A percentile compares a stretch with the other conserved stretches of the same genome.
Conservation (phyloP, 2,113 vertebrate species). For the Pimephales promelas region DNA sequence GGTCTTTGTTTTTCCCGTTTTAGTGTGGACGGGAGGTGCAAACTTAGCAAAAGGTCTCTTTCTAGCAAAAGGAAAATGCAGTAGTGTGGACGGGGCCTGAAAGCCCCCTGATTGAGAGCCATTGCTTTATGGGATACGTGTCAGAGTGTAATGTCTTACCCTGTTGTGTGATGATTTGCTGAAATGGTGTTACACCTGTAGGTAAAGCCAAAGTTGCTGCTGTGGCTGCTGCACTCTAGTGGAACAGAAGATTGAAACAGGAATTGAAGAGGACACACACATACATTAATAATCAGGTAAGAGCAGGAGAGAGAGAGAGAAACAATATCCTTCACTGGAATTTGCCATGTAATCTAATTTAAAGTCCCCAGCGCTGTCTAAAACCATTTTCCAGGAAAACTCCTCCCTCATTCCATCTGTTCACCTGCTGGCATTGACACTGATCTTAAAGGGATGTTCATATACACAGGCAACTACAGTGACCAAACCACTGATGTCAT, state of each 20-base stretch:
- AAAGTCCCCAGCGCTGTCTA: not conserved
- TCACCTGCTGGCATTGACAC: not conserved
- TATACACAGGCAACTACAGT: not conserved
- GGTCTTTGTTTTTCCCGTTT: too few species aligned
- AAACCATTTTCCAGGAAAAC: constrained; percentile 8
- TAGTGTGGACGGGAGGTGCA: too few species aligned
- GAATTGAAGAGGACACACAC: not conserved
- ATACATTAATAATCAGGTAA: not conserved
- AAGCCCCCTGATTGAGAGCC: too few species aligned
- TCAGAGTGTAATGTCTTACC: constrained; percentile 71
- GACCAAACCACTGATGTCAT: not conserved
- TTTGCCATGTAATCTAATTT: constrained; percentile 20
- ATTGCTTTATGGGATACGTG: too few species aligned
- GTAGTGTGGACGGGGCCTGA: too few species aligned
- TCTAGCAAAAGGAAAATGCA: too few species aligned
- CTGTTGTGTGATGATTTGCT: constrained; percentile 93
- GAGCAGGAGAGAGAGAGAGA: not conserved
- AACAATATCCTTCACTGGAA: not conserved
- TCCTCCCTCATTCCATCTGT: not conserved
- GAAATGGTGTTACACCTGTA: constrained; percentile 90
- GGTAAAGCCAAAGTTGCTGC: constrained; percentile 93
- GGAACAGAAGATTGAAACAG: constrained; percentile 46
- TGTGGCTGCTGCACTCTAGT: constrained; percentile 96
- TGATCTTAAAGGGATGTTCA: not conserved
- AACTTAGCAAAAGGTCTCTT: too few species aligned